These are phyloP conservation scores for Euleptes europaea DNA, from an alignment of 2,113 vertebrate genomes.

Conservation along the genomic window DNA sequence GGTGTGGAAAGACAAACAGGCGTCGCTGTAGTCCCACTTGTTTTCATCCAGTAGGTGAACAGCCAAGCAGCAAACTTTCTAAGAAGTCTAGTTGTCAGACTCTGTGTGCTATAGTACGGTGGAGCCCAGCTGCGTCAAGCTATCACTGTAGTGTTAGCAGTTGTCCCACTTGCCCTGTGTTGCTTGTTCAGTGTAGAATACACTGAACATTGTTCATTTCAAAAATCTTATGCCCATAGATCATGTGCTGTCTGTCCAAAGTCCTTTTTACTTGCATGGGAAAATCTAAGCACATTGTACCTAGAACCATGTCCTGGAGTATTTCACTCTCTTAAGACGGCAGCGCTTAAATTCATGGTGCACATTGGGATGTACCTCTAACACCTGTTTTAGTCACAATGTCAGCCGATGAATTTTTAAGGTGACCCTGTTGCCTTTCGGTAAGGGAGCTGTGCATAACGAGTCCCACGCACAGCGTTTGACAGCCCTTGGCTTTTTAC, in stretches of 20 bases:
- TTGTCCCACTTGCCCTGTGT: not conserved
- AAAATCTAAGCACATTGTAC: not conserved
- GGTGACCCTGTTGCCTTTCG: not conserved
- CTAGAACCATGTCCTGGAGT: not conserved
- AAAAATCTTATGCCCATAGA: not conserved
- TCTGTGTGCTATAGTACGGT: too few relatives aligned
- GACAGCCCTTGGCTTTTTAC: slow-evolving; percentile 7
- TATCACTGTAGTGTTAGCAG: not conserved
- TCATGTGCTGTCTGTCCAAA: not conserved
- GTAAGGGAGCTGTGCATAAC: not conserved
- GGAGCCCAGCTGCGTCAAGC: not conserved
- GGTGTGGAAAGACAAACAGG: too few relatives aligned
- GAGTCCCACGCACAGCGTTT: not conserved
- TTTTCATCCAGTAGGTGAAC: too few relatives aligned
- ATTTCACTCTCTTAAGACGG: not conserved
- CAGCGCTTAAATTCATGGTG: not conserved
- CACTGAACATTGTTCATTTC: not conserved
- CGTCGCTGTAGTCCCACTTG: too few relatives aligned
- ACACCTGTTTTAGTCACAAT: not conserved
- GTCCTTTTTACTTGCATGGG: not conserved
- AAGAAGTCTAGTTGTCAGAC: too few relatives aligned
- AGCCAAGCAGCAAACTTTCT: too few relatives aligned
- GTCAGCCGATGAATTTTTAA: not conserved
- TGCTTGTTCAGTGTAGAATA: not conserved
- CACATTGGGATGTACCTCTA: not conserved